Base-by-base conservation (phyloP, 2,888 invertebrate species). In the Anticlea derivata region DNA sequence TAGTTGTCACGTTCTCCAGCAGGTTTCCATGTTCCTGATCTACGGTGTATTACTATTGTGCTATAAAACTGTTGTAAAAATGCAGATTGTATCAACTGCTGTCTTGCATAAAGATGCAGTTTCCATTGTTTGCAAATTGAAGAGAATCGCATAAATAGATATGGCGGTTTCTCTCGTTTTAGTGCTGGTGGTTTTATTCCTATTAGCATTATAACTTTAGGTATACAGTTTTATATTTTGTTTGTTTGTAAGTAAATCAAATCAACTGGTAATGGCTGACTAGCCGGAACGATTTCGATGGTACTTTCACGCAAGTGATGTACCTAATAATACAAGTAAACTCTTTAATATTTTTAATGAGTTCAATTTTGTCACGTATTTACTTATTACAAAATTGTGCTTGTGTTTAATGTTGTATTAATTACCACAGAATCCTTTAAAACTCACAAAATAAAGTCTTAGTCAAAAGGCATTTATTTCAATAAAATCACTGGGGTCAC, bases 1-100 rank as follows among this genome's bases (percentile, higher is more conserved):
- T 70, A 73, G 75, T 71, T 73, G 64, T 75, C 75, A 73, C 72
- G 68, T 70, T 66, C 45, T 46, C 54, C 48, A 24, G 38, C 37
- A 44, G 58, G 62, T 61, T 62, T 63, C 60, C 65, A 64, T 65
- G 54, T 60, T 53, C 46, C 43, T 51, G 53, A 49, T 58, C 50
- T 58, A 47, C 58, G 41, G 45, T 38, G 37, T 66, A 55, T 59
- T 58, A 56, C 60, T 61, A 51, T 51, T 47, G 53, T 43, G 31
- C 30, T 20, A 40, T 52, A 52, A 50, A 60, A 55, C 41, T 27
- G 41, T 26, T 49, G 31, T 56, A 50, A 57, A 56, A 48, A 49
- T 46, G 13, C 33, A 50, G 55, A 59, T 61, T 30, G 43, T 37
- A 61, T 61, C 50, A 51, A 52, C 29, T 50, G 41, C 55, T 35